These are phyloP conservation scores for Thumatha senex DNA, from an alignment of 2,888 invertebrate species.

Conservation along the genomic window DNA sequence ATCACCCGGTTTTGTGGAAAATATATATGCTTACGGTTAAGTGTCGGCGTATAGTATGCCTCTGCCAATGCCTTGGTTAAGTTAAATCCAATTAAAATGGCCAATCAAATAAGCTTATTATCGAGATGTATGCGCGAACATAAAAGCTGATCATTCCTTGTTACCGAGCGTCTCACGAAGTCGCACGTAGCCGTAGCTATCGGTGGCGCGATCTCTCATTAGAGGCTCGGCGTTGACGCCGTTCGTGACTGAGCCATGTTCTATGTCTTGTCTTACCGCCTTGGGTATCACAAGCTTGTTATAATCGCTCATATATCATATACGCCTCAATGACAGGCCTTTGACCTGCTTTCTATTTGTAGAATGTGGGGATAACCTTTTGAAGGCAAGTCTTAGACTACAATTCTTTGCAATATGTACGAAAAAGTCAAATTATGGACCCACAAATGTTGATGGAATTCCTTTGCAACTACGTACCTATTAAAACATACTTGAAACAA, in stretches of 20 bases:
- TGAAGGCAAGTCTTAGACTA: background rate
- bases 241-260: conserved; percentile 58
- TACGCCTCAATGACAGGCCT: conserved; percentile 31
- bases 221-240: conserved; percentile 48
- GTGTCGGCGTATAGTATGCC: too few species aligned
- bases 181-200: conserved; percentile 37
- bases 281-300: conserved; percentile 29
- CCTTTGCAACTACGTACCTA: too few species aligned
- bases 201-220: conserved; percentile 72
- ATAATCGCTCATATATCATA: conserved; percentile 37
- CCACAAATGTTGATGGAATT: too few species aligned
- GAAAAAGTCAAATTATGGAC: too few species aligned
- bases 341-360: conserved; percentile 38
- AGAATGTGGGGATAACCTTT: conserved; percentile 15
- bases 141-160: conserved; percentile 26
- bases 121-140: conserved; percentile 12
- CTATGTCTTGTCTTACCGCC: conserved; percentile 23
- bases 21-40: too few species aligned
- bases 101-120: background rate
- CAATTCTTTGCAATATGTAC: too few species aligned
- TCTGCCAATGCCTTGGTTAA: too few species aligned
- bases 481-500: too few species aligned
- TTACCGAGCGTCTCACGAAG: conserved; percentile 17
- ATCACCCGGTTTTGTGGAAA: too few species aligned
- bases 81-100: background rate